Evolutionary conservation across 2,888 invertebrate species (phyloP).

Genomic region (Disparrhopalites patrizii): DNA sequence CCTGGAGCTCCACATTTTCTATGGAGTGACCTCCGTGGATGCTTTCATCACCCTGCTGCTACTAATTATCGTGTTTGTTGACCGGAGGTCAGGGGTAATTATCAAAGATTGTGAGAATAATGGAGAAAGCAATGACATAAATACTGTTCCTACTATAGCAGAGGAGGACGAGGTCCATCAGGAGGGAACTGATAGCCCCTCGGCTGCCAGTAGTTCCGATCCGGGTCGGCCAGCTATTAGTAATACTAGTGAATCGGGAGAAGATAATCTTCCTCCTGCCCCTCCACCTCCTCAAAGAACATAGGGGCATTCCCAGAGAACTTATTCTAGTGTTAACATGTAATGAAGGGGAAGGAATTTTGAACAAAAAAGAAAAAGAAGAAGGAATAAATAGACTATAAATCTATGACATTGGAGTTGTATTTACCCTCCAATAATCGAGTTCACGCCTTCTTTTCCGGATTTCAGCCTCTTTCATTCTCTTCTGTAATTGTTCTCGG

Average conservation of each 20-base stretch:
- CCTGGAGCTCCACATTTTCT: constrained; percentile 6
- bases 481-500: constrained; percentile 39
- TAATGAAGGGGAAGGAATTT: background rate
- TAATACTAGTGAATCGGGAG: background rate
- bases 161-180: background rate
- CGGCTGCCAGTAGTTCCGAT: background rate
- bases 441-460: constrained; percentile 40
- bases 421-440: constrained; percentile 43
- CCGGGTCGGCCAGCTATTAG: background rate
- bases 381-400: background rate
- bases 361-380: background rate
- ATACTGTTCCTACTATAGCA: background rate
- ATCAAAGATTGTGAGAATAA: background rate
- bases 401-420: too few species aligned
- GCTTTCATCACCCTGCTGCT: constrained; percentile 11
- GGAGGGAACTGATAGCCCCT: background rate
- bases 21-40: constrained; percentile 20
- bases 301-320: background rate
- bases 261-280: background rate
- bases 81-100: background rate
- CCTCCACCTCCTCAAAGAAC: constrained; percentile 4
- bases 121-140: background rate
- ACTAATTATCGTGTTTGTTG: constrained; percentile 3
- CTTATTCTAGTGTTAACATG: background rate
- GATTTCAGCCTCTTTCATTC: constrained; percentile 45